Percentiles rank a stretch among this genome's conserved stretches.
Conservation (phyloP, 37 sponge, comb jelly and placozoan genomes). For the Halisarca cf. caerulea region DNA sequence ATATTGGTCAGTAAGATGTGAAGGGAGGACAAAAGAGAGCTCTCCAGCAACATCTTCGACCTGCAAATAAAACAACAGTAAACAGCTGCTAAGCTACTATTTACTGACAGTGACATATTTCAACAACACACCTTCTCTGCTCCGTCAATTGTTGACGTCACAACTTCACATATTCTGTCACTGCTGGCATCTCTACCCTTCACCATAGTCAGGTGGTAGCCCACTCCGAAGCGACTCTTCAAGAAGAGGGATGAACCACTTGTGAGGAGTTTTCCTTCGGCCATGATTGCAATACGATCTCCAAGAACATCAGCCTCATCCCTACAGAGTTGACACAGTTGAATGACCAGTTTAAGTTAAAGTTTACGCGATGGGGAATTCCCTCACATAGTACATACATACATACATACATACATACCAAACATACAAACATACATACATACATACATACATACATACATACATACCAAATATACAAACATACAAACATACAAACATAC, state of each 20-base stretch:
- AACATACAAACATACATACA: too few relatives aligned
- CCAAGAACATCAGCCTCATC: constrained; percentile 99
- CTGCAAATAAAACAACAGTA: constrained; percentile 14
- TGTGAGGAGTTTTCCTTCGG: constrained; percentile 80
- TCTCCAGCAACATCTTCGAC: constrained; percentile 85
- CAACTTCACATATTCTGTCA: constrained; percentile 37
- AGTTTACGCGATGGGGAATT: too few relatives aligned
- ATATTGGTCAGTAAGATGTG: constrained; percentile 54
- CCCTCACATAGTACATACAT: too few relatives aligned
- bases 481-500: too few relatives aligned
- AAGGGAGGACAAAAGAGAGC: constrained; percentile 86
- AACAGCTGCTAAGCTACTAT: not conserved
- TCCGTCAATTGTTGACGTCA: constrained; percentile 50
- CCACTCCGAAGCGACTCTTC: constrained; percentile 91
- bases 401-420: too few relatives aligned
- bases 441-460: too few relatives aligned
- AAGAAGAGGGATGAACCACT: constrained; percentile 92
- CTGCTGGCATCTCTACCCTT: constrained; percentile 73
- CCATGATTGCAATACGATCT: constrained; percentile 97
- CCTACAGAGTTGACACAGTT: constrained; percentile 54
- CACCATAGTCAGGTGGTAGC: constrained; percentile 94
- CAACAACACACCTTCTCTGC: constrained; percentile 28
- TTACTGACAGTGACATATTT: too few relatives aligned
- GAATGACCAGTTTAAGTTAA: too few relatives aligned
- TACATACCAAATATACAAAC: too few relatives aligned